These are phyloP conservation scores for Neoascia interrupta DNA, from an alignment of 2,888 invertebrate species.

Conservation along the genomic window DNA sequence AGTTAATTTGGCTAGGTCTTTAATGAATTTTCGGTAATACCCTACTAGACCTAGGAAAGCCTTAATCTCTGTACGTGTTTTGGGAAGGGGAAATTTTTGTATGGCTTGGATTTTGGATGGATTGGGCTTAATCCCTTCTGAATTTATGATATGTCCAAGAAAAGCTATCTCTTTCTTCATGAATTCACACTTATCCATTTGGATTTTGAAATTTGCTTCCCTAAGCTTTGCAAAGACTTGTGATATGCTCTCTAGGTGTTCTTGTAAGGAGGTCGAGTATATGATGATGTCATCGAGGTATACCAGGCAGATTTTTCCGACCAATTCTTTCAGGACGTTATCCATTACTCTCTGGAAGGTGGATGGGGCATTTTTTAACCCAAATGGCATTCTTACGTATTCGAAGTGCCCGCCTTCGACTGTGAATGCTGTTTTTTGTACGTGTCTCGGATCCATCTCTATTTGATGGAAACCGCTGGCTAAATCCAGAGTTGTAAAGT, in stretches of 20 bases:
- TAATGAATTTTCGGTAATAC: slow-evolving; percentile 17
- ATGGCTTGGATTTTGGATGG: slow-evolving; percentile 8
- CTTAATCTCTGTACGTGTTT: slow-evolving; percentile 15
- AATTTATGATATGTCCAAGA: neutral
- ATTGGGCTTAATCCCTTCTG: slow-evolving; percentile 14
- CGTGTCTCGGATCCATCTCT: neutral
- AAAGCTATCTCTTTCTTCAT: slow-evolving; percentile 7
- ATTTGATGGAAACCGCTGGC: neutral
- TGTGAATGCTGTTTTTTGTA: slow-evolving; percentile 11
- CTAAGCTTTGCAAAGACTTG: slow-evolving; percentile 6
- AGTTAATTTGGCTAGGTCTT: slow-evolving; percentile 22
- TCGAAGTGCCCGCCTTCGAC: slow-evolving; percentile 6
- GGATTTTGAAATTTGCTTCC: slow-evolving; percentile 2
- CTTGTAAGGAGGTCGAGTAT: neutral
- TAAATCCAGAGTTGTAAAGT: slow-evolving; percentile 23
- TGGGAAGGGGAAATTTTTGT: slow-evolving; percentile 15
- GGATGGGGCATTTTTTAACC: slow-evolving; percentile 16
- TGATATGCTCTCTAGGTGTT: slow-evolving; percentile 8
- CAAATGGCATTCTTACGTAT: slow-evolving; percentile 1
- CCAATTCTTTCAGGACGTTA: neutral
- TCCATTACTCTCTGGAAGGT: slow-evolving; percentile 12
- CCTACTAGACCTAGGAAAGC: slow-evolving; percentile 9
- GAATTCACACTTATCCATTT: neutral
- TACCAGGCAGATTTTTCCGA: neutral
- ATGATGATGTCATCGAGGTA: slow-evolving; percentile 10